Base-by-base conservation (phyloP, 2,113 vertebrate genomes). In the Promerops cafer region DNA sequence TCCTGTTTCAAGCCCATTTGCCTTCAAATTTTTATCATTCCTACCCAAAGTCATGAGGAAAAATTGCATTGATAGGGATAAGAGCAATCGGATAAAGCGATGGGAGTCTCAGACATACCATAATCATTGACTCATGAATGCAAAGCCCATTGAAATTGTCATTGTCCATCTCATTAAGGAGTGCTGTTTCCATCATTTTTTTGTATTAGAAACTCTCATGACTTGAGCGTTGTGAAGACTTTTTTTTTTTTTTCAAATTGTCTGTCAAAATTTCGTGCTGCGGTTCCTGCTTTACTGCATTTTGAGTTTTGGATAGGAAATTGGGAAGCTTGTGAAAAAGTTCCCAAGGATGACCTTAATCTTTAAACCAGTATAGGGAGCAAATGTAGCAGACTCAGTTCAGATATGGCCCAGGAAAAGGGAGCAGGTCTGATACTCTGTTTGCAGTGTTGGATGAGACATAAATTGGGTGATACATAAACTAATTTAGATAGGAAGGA, bases 81-180 rank as follows among this genome's bases (percentile, higher is more conserved):
- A 21, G 19, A 84, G 7, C 7, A 78, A 63, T 42, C 27, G 8
- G 14, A 47, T 18, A 70, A 92, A 75, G 65, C 2, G 0, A 19
- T 3, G 5, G 23, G 40, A 70, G 18, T 40, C 35, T 49, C 53
- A 13, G 17, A 39, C 7, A 7, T 33, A 30, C 7, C 0, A 0
- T 53, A 76, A 53, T 78, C 16, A 10, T 14, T 0, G 3, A 31
- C 14, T 83, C 10, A 24, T 15, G 28, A 87, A 52, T 53, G 33
- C 22, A 71, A 78, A 78, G 33, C 12, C 16, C 23, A 40, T n/a
- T 54, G 49, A 81, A 78, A 27, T 83, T 35, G 13, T 18, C 44
- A 23, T 6, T 84, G 31, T 47, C 27, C 17, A 2, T 50, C 37
- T 87, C 27, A 47, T n/a, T 87, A 81, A 42, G 10, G 68, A 89